Conservation (phyloP, 2,888 invertebrate species). For the Cenopis cana region DNA sequence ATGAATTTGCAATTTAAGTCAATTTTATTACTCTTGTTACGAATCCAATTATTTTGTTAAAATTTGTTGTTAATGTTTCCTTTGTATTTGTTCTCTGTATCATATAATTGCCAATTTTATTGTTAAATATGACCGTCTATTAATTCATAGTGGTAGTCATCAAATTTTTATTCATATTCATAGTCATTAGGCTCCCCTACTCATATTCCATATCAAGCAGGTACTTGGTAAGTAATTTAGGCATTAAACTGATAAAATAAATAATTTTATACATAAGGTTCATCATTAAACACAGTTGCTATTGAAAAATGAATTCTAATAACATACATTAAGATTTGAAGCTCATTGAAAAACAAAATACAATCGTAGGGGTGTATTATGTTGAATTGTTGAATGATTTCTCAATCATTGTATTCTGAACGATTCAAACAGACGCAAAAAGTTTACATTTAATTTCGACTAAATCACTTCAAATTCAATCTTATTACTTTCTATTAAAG, state of each 20-base stretch:
- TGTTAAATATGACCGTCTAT: neutral
- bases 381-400: slow-evolving; percentile 29
- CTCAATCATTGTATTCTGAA: slow-evolving; percentile 20
- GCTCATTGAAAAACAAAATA: neutral
- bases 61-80: too few relatives aligned
- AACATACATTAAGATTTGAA: neutral
- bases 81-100: too few relatives aligned
- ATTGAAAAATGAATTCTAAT: neutral
- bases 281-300: neutral
- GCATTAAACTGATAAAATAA: slow-evolving; percentile 7
- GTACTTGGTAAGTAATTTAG: neutral
- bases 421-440: slow-evolving; percentile 6
- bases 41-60: too few relatives aligned
- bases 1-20: too few relatives aligned
- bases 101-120: too few relatives aligned
- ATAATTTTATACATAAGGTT: neutral
- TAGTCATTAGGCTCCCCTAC: slow-evolving; percentile 1
- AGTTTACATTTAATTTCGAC: slow-evolving; percentile 2
- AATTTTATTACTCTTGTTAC: too few relatives aligned
- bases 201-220: neutral
- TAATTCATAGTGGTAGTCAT: neutral
- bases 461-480: neutral
- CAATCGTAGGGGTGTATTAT: slow-evolving; percentile 13
- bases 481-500: neutral
- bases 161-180: neutral